Conservation (phyloP, 1,140 invertebrate genomes). For the Drosophila nigromelanica region DNA sequence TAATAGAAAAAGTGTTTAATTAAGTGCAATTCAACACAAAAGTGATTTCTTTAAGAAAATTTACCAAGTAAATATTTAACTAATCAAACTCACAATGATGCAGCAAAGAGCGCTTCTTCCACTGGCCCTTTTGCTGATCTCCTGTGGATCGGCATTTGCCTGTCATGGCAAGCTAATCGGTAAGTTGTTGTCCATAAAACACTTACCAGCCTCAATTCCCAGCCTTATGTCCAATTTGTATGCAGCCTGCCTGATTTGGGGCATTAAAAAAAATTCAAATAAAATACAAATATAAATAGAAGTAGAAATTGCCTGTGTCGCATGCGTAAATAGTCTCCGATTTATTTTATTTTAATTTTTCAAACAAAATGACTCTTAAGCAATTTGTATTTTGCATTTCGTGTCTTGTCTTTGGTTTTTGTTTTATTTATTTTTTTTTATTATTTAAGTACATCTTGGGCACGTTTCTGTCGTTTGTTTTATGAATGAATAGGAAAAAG, state of each 20-base stretch:
- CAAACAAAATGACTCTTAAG: background rate
- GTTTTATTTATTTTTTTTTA: conserved; percentile 11
- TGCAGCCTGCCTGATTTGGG: conserved; percentile 47
- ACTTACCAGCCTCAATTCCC: conserved; percentile 18
- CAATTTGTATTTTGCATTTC: conserved; percentile 10
- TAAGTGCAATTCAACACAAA: conserved; percentile 28
- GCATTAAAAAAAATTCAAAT: conserved; percentile 30
- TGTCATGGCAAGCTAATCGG: conserved; percentile 81
- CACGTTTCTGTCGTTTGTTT: conserved; percentile 68
- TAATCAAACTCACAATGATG: conserved; percentile 45
- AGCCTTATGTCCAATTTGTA: conserved; percentile 31
- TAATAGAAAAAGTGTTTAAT: conserved; percentile 43
- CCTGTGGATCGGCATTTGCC: conserved; percentile 66
- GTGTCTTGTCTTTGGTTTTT: conserved; percentile 13
- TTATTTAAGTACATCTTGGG: conserved; percentile 43
- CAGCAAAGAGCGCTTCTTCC: conserved; percentile 64
- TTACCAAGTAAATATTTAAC: background rate
- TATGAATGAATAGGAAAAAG: conserved; percentile 53
- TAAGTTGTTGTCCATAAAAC: conserved; percentile 38
- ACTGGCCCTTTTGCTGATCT: conserved; percentile 62
- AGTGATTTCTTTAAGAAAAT: conserved; percentile 11
- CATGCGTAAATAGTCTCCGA: conserved; percentile 42
- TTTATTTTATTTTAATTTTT: conserved; percentile 3
- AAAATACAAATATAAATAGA: conserved; percentile 2
- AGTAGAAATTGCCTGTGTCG: conserved; percentile 28